A percentile compares a stretch with the other conserved stretches of the same genome.
These are phyloP conservation scores for Balearica regulorum DNA, from an alignment of 2,797 vertebrate genomes.

Conservation along the genomic window DNA sequence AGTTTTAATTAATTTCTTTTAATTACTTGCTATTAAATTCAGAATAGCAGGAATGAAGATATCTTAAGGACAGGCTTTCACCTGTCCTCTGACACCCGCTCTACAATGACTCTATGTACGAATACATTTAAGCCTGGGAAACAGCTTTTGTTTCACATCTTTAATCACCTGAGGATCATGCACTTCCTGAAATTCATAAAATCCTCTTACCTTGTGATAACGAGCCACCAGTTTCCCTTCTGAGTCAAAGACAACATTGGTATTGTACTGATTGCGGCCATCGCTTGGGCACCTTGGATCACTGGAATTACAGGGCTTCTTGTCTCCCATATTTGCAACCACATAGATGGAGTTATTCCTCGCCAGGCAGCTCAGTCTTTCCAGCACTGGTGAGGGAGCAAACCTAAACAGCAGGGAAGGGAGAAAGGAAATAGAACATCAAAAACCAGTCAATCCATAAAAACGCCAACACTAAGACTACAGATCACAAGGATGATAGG, in stretches of 20 bases:
- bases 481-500: neutral
- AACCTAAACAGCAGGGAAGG: slow-evolving; percentile 13
- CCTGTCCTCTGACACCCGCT: neutral
- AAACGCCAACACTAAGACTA: neutral
- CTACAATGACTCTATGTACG: neutral
- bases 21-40: neutral
- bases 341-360: slow-evolving; percentile 57
- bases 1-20: neutral
- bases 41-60: neutral
- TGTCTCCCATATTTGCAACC: slow-evolving; percentile 62
- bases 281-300: slow-evolving; percentile 22
- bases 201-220: slow-evolving; percentile 60
- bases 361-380: slow-evolving; percentile 59
- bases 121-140: neutral
- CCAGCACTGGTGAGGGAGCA: slow-evolving; percentile 42
- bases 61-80: neutral
- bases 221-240: slow-evolving; percentile 53
- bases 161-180: neutral
- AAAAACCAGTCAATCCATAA: neutral
- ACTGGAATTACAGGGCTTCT: slow-evolving; percentile 20
- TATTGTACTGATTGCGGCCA: slow-evolving; percentile 63
- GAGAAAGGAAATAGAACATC: neutral
- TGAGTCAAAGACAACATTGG: slow-evolving; percentile 48
- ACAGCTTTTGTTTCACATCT: neutral
- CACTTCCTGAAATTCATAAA: neutral